Evolutionary conservation across 2,113 vertebrate species (phyloP), one percentile per base, ranked within the genome.

Genomic region (Elephantulus edwardii): DNA sequence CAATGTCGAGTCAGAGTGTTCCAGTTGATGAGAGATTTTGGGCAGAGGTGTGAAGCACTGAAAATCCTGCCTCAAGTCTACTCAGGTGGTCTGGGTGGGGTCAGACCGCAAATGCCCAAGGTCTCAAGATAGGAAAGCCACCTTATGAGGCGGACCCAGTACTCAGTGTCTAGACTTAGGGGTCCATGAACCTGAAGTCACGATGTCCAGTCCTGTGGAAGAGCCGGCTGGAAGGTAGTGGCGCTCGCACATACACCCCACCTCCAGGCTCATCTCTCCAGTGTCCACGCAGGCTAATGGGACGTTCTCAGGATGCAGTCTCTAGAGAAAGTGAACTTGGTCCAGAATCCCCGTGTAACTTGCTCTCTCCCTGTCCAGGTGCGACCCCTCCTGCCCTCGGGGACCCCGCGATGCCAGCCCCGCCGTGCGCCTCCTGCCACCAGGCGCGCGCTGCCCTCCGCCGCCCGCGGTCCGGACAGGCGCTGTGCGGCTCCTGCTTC

Each of bases 401-500:
- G 2, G 50, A 48, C 30, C 16, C 70, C 33, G n/a, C n/a, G 6
- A 83, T 93, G 96, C 96, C 96, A 5, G 98, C 98, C 84, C 98
- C 97, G 20, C 95, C 95, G 70, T 99, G 98, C 62, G 88, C 56
- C n/a, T 70, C 97, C 9, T 97, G 96, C 58, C 96, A 96, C 0
- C 97, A 97, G 0, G 77, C 91, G 0, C 95, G 93, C 0, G 94
- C 94, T 0, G 83, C 95, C n/a, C 93, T 95, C 35, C 89, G 97
- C 95, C 52, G 96, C 98, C 75, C 98, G 96, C 38, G 98, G 98
- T 72, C 98, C 83, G 35, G 98, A 97, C 94, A 98, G 97, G 98
- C 98, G 0, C 94, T 99, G 80, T 99, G 98, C 50, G 98, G 98
- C 68, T 88, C 96, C 71, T 99, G 98, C 94, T 98, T 99, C 97